These are phyloP conservation scores for Agrochola circellaris DNA, from an alignment of 2,888 invertebrate genomes.

Conservation along the genomic window DNA sequence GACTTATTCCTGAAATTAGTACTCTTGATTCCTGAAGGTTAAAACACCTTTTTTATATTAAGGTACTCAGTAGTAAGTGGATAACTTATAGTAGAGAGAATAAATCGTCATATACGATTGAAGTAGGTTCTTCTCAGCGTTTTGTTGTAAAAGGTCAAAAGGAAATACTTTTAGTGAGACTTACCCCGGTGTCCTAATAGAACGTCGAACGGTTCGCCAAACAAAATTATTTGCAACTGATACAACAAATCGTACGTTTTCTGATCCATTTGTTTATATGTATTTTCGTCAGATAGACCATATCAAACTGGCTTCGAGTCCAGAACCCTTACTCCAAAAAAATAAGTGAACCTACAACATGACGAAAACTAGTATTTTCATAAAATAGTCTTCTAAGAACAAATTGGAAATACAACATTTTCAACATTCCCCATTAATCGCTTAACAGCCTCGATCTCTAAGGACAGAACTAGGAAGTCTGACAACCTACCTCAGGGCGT, in stretches of 20 bases:
- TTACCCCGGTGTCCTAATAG: neutral
- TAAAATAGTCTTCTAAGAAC: neutral
- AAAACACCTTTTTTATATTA: slow-evolving; percentile 16
- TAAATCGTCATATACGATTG: neutral
- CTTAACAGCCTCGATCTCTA: slow-evolving; percentile 13
- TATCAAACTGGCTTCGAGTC: neutral
- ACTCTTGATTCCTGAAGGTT: neutral
- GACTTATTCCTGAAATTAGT: slow-evolving; percentile 2
- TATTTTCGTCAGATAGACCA: neutral
- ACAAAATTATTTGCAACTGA: neutral
- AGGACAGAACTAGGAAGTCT: slow-evolving; percentile 27
- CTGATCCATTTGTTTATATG: neutral
- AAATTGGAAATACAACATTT: neutral
- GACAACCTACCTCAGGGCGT: slow-evolving; percentile 19
- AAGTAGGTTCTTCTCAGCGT: neutral
- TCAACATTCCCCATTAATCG: neutral
- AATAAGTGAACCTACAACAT: neutral
- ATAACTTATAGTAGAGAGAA: neutral
- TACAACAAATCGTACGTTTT: neutral
- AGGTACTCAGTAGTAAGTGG: slow-evolving; percentile 17
- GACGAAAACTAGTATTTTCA: neutral
- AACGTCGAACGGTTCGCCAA: no score
- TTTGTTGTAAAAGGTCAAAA: neutral
- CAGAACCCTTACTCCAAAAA: neutral
- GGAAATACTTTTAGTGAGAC: neutral